A percentile compares a stretch with the other conserved stretches of the same genome.
phyloP scores from a whole-genome alignment of 2,113 vertebrate genomes.

The Hystrix brachyura region DNA sequence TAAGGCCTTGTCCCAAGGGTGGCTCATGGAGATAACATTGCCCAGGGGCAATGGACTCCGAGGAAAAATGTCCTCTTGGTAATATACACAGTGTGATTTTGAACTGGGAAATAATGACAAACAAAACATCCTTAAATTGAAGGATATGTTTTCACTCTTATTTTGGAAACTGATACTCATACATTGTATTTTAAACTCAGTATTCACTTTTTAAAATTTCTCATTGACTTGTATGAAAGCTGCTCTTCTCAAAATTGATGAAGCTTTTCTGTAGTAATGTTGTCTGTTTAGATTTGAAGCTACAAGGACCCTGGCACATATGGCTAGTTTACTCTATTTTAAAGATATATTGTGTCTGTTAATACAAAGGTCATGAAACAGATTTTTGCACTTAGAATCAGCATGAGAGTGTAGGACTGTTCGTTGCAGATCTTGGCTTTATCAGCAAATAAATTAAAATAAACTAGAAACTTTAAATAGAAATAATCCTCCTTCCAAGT shows the following conservation, averaged over 20 bases:
- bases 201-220: constrained; percentile 5
- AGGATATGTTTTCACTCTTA: constrained; percentile 57
- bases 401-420: constrained; percentile 60
- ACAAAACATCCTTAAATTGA: constrained; percentile 28
- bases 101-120: constrained; percentile 45
- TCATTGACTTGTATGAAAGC: constrained; percentile 68
- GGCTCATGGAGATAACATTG: not conserved
- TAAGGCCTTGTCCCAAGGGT: no score
- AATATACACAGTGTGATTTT: constrained; percentile 29
- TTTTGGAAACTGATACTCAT: constrained; percentile 67
- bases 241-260: constrained; percentile 21
- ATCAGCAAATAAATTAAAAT: constrained; percentile 85
- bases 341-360: constrained; percentile 62
- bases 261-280: constrained; percentile 52
- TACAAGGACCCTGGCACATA: not conserved
- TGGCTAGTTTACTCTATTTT: constrained; percentile 54
- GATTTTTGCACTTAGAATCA: constrained; percentile 72
- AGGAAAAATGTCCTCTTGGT: not conserved
- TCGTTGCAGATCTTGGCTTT: constrained; percentile 77
- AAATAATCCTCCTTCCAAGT: constrained; percentile 78
- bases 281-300: constrained; percentile 53
- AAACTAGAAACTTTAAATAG: constrained; percentile 78
- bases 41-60: not conserved
- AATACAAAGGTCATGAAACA: constrained; percentile 75
- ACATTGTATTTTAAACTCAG: constrained; percentile 71